These are phyloP conservation scores for Tetraneura akinire DNA, from an alignment of 1,140 invertebrate species.

Conservation along the genomic window DNA sequence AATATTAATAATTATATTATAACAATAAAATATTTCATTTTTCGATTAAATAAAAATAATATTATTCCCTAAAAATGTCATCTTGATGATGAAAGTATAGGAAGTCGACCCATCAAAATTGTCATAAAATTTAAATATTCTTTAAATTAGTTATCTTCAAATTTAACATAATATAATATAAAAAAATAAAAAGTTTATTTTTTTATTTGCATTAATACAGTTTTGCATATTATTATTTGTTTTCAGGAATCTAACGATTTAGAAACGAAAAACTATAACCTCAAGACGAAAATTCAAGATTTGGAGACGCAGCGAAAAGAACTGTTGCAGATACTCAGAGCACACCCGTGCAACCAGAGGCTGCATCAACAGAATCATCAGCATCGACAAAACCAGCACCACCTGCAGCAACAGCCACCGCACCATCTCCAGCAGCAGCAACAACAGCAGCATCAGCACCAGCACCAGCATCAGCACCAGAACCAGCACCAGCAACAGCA, in stretches of 20 bases:
- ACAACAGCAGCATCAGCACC: conserved; percentile 13
- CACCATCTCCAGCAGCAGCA: not conserved
- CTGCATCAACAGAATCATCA: conserved; percentile 59
- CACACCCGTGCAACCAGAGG: conserved; percentile 73
- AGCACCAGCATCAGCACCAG: conserved; percentile 22
- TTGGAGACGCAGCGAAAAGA: conserved; percentile 72
- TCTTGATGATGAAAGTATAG: no score
- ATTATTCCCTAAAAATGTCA: no score
- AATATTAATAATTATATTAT: no score
- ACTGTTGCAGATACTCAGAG: conserved; percentile 73
- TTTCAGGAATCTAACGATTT: conserved; percentile 78
- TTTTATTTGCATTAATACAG: no score
- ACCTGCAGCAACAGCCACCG: conserved; percentile 6
- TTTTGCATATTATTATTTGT: not conserved
- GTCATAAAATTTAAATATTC: no score
- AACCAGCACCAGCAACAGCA: conserved; percentile 1
- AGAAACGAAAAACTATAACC: conserved; percentile 82
- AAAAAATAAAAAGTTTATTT: no score
- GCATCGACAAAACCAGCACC: not conserved
- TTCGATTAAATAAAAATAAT: no score
- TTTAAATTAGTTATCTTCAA: no score
- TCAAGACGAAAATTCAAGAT: conserved; percentile 79
- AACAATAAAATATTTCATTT: no score
- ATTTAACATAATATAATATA: no score
- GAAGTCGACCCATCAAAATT: no score